Conservation (phyloP, 2,888 invertebrate species). For the Drosophila phalerata region DNA sequence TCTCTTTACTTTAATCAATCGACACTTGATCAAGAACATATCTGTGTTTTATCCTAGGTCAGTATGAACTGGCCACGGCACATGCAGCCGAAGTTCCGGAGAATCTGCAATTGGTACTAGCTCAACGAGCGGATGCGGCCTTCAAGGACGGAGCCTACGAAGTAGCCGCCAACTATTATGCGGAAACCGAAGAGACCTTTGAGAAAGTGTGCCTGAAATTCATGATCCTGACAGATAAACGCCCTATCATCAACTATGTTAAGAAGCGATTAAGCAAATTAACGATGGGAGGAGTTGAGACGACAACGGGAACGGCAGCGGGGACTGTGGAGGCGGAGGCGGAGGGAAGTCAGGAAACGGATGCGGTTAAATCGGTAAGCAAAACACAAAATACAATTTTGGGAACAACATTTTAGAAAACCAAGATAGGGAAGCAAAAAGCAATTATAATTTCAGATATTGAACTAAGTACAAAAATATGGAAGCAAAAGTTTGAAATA, state of each 20-base stretch:
- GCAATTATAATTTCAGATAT: too few species aligned
- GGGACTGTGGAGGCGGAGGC: neutral
- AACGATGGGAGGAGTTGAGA: constrained; percentile 19
- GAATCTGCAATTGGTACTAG: constrained; percentile 92
- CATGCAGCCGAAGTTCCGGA: constrained; percentile 93
- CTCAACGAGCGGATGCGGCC: constrained; percentile 94
- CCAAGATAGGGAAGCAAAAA: too few species aligned
- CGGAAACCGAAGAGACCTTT: constrained; percentile 96
- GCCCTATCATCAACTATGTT: constrained; percentile 95
- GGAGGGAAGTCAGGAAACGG: constrained; percentile 88
- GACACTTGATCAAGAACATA: too few species aligned
- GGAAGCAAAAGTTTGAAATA: too few species aligned
- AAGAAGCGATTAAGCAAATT: constrained; percentile 92
- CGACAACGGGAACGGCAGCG: too few species aligned
- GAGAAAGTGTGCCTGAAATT: constrained; percentile 98
- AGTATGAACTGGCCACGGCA: constrained; percentile 94
- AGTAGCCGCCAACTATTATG: constrained; percentile 94
- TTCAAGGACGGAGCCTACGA: constrained; percentile 92
- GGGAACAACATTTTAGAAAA: too few species aligned
- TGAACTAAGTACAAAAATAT: too few species aligned
- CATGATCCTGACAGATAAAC: constrained; percentile 89
- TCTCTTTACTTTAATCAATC: too few species aligned
- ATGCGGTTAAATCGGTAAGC: constrained; percentile 86
- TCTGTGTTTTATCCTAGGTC: constrained; percentile 86
- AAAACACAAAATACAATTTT: too few species aligned